Evolutionary conservation across 2,888 invertebrate genomes (phyloP).

Genomic region (Drosophila quinaria): DNA sequence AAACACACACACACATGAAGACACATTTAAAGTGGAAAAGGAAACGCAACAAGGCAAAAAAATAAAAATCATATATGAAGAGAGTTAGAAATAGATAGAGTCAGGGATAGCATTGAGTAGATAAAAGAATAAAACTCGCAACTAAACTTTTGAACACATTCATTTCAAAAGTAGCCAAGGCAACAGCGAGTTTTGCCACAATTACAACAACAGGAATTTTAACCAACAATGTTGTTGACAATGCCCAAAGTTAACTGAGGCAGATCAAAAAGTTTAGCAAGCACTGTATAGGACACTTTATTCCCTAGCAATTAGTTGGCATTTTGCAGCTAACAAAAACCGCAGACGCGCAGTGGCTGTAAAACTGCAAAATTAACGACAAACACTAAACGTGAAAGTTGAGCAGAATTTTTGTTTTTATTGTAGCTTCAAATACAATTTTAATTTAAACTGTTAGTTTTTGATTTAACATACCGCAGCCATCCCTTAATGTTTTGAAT

Average conservation of each 20-base stretch:
- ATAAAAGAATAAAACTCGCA: conserved; percentile 67
- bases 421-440: not conserved
- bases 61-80: conserved; percentile 31
- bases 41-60: conserved; percentile 35
- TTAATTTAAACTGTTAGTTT: not conserved
- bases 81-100: not conserved
- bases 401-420: no score
- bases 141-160: conserved; percentile 73
- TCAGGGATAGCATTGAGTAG: conserved; percentile 25
- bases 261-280: conserved; percentile 35
- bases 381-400: no score
- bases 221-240: conserved; percentile 5
- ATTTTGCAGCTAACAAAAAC: conserved; percentile 35
- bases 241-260: conserved; percentile 32
- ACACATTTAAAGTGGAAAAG: conserved; percentile 22
- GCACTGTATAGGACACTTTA: conserved; percentile 37
- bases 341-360: conserved; percentile 20
- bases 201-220: conserved; percentile 15
- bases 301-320: conserved; percentile 44
- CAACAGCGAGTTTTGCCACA: conserved; percentile 26
- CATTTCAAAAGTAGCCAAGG: conserved; percentile 71
- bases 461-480: not conserved
- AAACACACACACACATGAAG: conserved; percentile 16
- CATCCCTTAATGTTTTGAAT: not conserved
- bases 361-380: conserved; percentile 32